These are phyloP conservation scores for Cylindroiulus punctatus DNA, from an alignment of 2,888 invertebrate genomes.

Conservation along the genomic window DNA sequence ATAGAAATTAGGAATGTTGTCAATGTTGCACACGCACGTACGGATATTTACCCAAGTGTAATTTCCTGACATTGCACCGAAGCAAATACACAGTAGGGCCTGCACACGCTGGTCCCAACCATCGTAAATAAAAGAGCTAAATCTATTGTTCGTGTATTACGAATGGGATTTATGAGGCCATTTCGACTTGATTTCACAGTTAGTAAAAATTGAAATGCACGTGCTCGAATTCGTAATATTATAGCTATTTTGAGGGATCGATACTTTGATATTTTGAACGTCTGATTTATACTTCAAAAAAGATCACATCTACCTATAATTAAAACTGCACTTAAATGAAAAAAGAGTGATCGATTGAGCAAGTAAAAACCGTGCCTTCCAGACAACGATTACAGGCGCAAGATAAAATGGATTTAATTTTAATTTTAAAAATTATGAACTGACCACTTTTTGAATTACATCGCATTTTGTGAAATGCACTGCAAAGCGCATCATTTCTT, in stretches of 20 bases:
- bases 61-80: neutral
- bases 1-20: slow-evolving; percentile 24
- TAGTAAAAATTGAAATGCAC: neutral
- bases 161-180: neutral
- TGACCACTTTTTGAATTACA: too few relatives aligned
- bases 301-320: too few relatives aligned
- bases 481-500: too few relatives aligned
- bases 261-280: neutral
- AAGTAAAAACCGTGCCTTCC: too few relatives aligned
- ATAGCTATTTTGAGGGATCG: neutral
- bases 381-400: too few relatives aligned
- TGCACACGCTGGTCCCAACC: neutral
- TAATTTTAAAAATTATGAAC: too few relatives aligned
- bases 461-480: too few relatives aligned
- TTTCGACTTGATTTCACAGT: neutral
- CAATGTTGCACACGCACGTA: neutral
- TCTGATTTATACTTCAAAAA: neutral
- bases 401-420: too few relatives aligned
- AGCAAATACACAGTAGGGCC: neutral
- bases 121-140: neutral
- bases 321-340: too few relatives aligned
- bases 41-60: neutral
- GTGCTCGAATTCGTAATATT: neutral
- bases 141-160: slow-evolving; percentile 21
- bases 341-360: too few relatives aligned